Base-by-base conservation (phyloP, 2,113 vertebrate species). In the Rhombomys opimus region DNA sequence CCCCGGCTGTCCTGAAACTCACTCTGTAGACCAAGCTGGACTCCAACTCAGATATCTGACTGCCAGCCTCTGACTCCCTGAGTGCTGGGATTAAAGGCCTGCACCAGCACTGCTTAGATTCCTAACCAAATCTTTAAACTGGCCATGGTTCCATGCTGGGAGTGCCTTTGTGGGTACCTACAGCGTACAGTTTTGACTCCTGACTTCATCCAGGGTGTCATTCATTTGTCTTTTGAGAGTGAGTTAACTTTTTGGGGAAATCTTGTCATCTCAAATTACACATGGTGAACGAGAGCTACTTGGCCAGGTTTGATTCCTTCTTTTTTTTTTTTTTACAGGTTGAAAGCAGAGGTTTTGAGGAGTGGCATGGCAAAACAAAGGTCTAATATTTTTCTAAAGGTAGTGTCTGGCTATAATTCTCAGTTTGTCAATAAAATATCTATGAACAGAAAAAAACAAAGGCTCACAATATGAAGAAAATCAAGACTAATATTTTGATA, bases 191-290 rank as follows among this genome's bases (percentile, higher is more conserved):
- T 96, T 95, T 95, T 87, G 35, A 97, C 78, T 97, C 68, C 75
- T 46, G 2, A 2, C 41, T 46, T 4, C 46, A 84, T 78, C 17
- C 13, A 54, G 61, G 9, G 61, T 96, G 80, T 63, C 75, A 95
- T 75, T 95, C 50, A 59, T 95, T 96, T 97, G 72, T 86, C 59
- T 95, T 92, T 85, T 89, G 63, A 80, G 20, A 77, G 7, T 75
- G 50, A 93, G 87, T 92, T 91, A 95, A 70, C 12, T 78, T 95
- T 96, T 92, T 41, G 38, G 59, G 30, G 35, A 96, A 96, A 75
- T 76, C 91, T 91, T 82, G 32, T 80, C 63, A 88, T 90, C 52
- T 17, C 75, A 90, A 70, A 25, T 46, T 97, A 95, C 87, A 90
- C 35, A 38, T 81, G n/a, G 57, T 90, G 52, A 90, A 95, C 50